A percentile compares a stretch with the other conserved stretches of the same genome.
Conservation (phyloP, 2,888 invertebrate species). For the Gymnocheta viridis region DNA sequence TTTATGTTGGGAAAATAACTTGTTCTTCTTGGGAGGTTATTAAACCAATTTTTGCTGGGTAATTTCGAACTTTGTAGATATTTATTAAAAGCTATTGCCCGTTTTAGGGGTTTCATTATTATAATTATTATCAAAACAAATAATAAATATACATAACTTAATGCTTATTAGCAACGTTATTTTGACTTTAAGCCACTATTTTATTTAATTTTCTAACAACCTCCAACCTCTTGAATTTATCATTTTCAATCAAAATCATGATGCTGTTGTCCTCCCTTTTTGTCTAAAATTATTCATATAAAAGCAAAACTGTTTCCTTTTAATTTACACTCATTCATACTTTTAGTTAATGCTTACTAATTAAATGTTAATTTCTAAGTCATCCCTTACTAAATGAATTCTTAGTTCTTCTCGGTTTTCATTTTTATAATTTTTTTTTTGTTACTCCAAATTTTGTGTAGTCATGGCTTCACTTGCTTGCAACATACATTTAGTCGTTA, state of each 20-base stretch:
- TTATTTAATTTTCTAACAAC: no score
- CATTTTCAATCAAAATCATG: neutral
- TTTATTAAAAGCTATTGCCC: no score
- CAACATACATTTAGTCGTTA: constrained; percentile 41
- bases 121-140: no score
- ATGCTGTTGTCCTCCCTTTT: no score
- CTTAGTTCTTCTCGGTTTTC: constrained; percentile 11
- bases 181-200: neutral
- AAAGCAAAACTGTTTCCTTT: constrained; percentile 6
- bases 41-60: no score
- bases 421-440: neutral
- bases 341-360: constrained; percentile 67
- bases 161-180: no score
- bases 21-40: no score
- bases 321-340: constrained; percentile 21
- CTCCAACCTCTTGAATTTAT: no score
- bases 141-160: no score
- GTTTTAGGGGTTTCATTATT: no score
- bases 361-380: constrained; percentile 70
- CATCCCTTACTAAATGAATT: constrained; percentile 53
- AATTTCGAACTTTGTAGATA: no score
- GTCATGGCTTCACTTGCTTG: constrained; percentile 38
- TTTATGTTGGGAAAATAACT: no score
- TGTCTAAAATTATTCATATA: neutral
- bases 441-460: constrained; percentile 3